Base-by-base conservation (phyloP, 2,113 vertebrate species). In the Leucopternis melanops region DNA sequence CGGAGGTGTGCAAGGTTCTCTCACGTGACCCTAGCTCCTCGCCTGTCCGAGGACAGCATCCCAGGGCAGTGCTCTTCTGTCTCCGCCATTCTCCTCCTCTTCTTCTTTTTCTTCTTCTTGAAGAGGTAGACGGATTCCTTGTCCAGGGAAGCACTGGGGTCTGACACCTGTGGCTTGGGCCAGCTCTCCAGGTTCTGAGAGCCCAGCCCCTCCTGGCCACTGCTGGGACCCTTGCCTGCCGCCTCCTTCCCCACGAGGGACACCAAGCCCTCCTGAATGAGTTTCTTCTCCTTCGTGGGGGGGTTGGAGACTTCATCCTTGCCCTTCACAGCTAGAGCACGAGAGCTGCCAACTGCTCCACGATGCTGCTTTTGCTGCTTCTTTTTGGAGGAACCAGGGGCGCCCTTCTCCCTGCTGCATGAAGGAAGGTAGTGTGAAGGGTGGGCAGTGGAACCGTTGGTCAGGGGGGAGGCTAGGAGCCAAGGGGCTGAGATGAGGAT, bases 311-410 rank as follows among this genome's bases (percentile, higher is more conserved):
- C n/a, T 3, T 71, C 70, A 6, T 54, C 66, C 4, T 10, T 8
- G 6, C 4, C 69, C 4, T 23, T 65, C 26, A 6, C 8, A 34
- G 59, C 61, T 21, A 0, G 7, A 45, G 81, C 29, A 26, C 0
- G 0, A 12, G 7, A 72, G 13, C 81, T 92, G 29, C 87, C 45
- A 0, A 78, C 88, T 77, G 97, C 90, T 78, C 94, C 81, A 89
- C 66, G 4, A 32, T 3, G 95, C 31, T 92, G 98, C 87, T 97
- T 98, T 36, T 87, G 97, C 21, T 31, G 61, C 65, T 92, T 98
- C 94, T 93, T 97, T 12, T 47, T 92, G 38, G 78, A 61, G 85
- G 85, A 81, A 14, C 42, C 27, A 34, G 17, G n/a, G 31, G 34
- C 20, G 55, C 63, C 85, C 3, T 12, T 59, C 22, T 66, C 94